Conservation (phyloP, 2,113 vertebrate species). For the Nyctibius bracteatus region DNA sequence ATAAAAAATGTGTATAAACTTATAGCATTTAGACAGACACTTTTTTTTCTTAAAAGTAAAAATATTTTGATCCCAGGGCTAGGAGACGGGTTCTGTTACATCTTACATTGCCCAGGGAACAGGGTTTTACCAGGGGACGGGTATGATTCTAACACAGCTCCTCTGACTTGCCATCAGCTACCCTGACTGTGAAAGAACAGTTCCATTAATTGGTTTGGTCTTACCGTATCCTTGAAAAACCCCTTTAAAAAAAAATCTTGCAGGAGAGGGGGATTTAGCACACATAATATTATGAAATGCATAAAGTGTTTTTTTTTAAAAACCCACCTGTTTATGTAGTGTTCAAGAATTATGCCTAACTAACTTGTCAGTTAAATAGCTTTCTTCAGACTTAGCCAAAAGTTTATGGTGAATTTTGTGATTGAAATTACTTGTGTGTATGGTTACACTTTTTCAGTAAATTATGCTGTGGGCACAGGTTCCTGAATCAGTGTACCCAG, state of each 20-base stretch:
- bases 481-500: background rate
- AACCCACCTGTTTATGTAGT: background rate
- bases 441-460: background rate
- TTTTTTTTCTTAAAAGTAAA: background rate
- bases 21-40: fast-evolving
- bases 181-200: background rate
- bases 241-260: background rate
- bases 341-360: background rate
- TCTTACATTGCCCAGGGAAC: background rate
- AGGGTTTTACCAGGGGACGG: background rate
- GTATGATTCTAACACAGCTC: background rate
- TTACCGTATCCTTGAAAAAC: background rate
- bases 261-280: background rate
- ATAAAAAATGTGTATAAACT: background rate
- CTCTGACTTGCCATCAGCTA: background rate
- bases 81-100: background rate
- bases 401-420: background rate
- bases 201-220: background rate
- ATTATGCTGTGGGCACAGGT: background rate
- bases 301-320: background rate
- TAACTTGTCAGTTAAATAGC: background rate
- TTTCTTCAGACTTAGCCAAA: background rate
- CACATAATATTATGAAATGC: background rate
- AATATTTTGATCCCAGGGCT: background rate
- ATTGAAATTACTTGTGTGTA: background rate